These are phyloP conservation scores for Sporophila hypoxantha DNA, from an alignment of 2,113 vertebrate species.

Conservation along the genomic window DNA sequence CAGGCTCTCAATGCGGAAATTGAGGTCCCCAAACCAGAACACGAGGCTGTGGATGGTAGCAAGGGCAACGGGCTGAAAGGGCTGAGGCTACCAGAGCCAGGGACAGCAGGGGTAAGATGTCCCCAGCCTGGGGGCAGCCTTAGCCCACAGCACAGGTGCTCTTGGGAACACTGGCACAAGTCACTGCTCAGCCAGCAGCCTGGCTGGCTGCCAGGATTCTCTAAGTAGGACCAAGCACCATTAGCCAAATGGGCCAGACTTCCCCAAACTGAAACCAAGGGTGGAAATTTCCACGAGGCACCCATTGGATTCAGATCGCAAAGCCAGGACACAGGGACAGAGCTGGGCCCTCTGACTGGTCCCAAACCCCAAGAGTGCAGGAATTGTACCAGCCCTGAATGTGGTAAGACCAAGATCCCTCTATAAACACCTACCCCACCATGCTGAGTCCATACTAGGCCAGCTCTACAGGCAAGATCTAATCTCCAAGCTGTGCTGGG, in stretches of 20 bases:
- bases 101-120: neutral
- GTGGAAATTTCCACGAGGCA: neutral
- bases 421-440: neutral
- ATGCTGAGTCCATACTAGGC: neutral
- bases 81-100: neutral
- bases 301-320: fast-evolving
- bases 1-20: constrained; percentile 94
- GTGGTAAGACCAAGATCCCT: neutral
- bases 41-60: constrained; percentile 74
- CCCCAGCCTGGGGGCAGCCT: neutral
- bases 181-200: neutral
- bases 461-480: neutral
- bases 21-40: constrained; percentile 98
- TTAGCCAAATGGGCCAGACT: neutral
- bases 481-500: neutral
- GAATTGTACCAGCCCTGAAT: neutral
- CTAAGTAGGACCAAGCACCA: neutral
- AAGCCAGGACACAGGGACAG: neutral
- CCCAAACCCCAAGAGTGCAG: neutral
- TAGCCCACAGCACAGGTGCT: neutral
- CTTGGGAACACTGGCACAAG: neutral
- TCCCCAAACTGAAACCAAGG: neutral
- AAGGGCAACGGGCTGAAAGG: neutral
- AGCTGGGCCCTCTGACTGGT: neutral
- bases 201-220: neutral